Evolutionary conservation across 2,888 invertebrate genomes (phyloP).

Genomic region (Ichneumoninae sp.): DNA sequence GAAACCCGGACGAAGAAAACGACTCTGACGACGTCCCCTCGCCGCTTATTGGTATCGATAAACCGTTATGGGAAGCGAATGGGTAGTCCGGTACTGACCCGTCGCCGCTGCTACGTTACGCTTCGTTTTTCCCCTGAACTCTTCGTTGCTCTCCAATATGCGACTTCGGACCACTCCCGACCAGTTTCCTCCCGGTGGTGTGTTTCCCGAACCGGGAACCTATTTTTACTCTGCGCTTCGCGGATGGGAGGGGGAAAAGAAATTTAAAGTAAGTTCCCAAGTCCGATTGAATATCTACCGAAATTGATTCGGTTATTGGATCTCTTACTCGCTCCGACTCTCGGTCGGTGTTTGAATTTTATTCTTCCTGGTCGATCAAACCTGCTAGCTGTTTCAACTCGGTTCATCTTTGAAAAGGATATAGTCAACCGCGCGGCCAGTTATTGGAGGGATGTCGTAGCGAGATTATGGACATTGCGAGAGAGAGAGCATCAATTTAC

Average conservation of each 20-base stretch:
- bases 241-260: slow-evolving; percentile 1
- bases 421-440: not conserved
- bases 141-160: slow-evolving; percentile 41
- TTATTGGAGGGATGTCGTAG: slow-evolving; percentile 1
- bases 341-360: not conserved
- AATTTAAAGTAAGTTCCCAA: not conserved
- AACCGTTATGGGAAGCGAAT: slow-evolving; percentile 71
- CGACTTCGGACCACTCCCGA: slow-evolving; percentile 26
- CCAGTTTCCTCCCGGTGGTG: slow-evolving; percentile 10
- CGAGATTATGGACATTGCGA: slow-evolving; percentile 18
- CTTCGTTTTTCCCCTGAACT: slow-evolving; percentile 17
- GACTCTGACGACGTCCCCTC: slow-evolving; percentile 42
- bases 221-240: not conserved
- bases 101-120: slow-evolving; percentile 2
- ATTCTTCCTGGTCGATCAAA: slow-evolving; percentile 2
- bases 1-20: slow-evolving; percentile 50
- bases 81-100: slow-evolving; percentile 39
- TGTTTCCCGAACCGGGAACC: slow-evolving; percentile 4
- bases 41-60: slow-evolving; percentile 79
- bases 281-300: slow-evolving; percentile 13
- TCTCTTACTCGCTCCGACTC: not conserved
- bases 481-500: slow-evolving; percentile 42
- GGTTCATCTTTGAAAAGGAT: slow-evolving; percentile 7
- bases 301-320: slow-evolving; percentile 28
- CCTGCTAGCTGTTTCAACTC: not conserved